These are phyloP conservation scores for Diabrotica virgifera DNA, from an alignment of 1,140 invertebrate genomes.

Conservation along the genomic window DNA sequence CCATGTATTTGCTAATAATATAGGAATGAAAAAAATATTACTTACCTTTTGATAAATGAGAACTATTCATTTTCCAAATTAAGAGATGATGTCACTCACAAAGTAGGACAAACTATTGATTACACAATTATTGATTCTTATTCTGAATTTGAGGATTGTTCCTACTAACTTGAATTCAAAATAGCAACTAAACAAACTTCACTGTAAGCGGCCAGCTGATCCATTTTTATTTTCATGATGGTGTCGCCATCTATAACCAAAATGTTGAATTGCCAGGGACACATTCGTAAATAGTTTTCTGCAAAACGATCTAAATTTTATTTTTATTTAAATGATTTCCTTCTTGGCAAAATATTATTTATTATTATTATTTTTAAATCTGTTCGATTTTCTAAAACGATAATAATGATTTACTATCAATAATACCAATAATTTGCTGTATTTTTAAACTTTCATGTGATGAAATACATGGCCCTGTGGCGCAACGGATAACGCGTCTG, in stretches of 20 bases:
- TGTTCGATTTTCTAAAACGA: background rate
- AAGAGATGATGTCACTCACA: background rate
- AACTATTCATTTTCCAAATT: constrained; percentile 21
- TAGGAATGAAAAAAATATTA: background rate
- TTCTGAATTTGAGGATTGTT: constrained; percentile 5
- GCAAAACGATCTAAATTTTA: too few relatives aligned
- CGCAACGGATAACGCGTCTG: constrained; percentile 90
- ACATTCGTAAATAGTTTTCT: too few relatives aligned
- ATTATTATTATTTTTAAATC: background rate
- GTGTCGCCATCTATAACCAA: constrained; percentile 1
- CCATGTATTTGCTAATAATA: too few relatives aligned
- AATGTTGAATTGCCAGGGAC: background rate
- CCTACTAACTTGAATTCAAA: constrained; percentile 7
- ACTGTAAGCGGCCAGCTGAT: background rate
- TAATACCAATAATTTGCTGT: too few relatives aligned
- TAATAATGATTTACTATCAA: background rate
- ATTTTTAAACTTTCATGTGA: background rate
- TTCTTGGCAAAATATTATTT: background rate
- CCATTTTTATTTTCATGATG: constrained; percentile 2
- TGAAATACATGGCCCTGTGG: constrained; percentile 65
- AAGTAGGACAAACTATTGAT: constrained; percentile 6
- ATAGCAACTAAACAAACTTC: background rate
- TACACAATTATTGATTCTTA: constrained; percentile 13
- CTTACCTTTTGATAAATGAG: constrained; percentile 27
- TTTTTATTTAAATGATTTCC: too few relatives aligned